Evolutionary conservation across 2,888 invertebrate genomes (phyloP).

Genomic region (Mantis religiosa): DNA sequence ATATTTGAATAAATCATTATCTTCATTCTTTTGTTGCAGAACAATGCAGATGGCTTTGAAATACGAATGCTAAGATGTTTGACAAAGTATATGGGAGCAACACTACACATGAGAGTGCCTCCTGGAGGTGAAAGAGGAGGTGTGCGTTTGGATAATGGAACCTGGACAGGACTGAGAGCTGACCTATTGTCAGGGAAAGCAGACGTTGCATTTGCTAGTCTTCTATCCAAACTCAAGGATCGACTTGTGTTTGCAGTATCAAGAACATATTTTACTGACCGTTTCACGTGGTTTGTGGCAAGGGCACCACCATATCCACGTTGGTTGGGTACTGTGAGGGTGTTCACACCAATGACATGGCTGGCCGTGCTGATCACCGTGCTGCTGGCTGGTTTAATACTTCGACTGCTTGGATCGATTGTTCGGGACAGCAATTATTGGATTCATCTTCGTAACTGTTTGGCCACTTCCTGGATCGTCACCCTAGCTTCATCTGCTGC

Average conservation of each 20-base stretch:
- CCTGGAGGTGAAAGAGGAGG: slow-evolving; percentile 6
- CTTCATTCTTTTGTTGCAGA: neutral
- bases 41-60: neutral
- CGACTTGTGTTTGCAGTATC: slow-evolving; percentile 1
- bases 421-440: neutral
- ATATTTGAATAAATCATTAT: too few species aligned
- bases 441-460: neutral
- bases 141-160: neutral
- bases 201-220: neutral
- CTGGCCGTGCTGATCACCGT: neutral
- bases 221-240: neutral
- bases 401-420: neutral
- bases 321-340: neutral
- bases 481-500: neutral
- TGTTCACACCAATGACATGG: neutral
- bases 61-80: neutral
- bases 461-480: neutral
- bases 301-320: neutral
- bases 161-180: slow-evolving; percentile 1
- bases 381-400: neutral
- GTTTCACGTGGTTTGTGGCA: slow-evolving; percentile 9
- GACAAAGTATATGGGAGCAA: neutral
- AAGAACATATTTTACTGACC: neutral
- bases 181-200: neutral
- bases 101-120: neutral